These are phyloP conservation scores for Botrylloides violaceus DNA, from an alignment of 23 tunicate genomes.

Conservation along the genomic window DNA sequence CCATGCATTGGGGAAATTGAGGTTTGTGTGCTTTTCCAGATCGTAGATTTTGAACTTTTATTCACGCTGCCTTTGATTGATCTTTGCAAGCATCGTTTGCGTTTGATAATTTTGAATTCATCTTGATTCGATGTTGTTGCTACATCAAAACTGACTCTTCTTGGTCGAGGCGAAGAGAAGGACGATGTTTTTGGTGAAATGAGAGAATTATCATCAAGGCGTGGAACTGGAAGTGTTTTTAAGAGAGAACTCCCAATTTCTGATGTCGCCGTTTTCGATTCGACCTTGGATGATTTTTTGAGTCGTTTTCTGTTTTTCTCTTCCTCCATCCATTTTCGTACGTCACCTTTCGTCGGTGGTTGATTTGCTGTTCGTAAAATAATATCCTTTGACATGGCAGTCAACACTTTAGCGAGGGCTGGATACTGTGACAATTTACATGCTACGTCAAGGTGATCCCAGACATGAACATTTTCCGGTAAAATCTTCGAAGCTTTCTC, in stretches of 20 bases:
- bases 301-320: neutral
- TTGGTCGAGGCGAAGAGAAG: neutral
- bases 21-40: neutral
- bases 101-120: neutral
- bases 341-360: conserved; percentile 31
- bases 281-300: no score
- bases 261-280: no score
- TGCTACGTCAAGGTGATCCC: conserved; percentile 19
- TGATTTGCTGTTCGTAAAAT: conserved; percentile 8
- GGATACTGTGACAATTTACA: conserved; percentile 10
- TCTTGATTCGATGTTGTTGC: neutral
- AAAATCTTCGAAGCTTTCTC: conserved; percentile 7
- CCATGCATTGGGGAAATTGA: neutral
- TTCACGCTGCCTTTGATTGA: neutral
- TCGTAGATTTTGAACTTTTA: no score
- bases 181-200: no score
- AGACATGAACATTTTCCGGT: conserved; percentile 9
- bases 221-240: no score
- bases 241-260: no score
- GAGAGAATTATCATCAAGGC: no score
- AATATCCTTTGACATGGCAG: neutral
- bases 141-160: conserved; percentile 25
- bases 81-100: neutral
- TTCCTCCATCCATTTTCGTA: conserved; percentile 32
- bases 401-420: neutral